Base-by-base conservation (phyloP, 2,888 invertebrate genomes). In the Cantharis rufa region DNA sequence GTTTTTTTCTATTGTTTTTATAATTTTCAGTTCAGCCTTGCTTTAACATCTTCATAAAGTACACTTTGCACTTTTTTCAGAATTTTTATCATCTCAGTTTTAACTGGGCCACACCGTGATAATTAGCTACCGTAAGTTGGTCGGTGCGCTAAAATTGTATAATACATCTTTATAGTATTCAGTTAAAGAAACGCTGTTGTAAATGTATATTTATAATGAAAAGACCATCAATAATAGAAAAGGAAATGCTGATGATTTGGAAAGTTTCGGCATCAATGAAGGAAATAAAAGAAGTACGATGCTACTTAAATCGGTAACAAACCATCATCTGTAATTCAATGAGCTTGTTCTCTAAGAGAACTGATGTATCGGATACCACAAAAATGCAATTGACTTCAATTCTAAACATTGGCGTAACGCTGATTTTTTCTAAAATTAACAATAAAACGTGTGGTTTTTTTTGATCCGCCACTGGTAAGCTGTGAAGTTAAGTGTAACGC, bases 401-500 rank as follows among this genome's bases (percentile, higher is more conserved):
- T 48, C 48, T n/a, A 9, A n/a, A 13, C 48, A 48, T 48, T 48
- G 48, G 48, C 48, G 48, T 5, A 48, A 7, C 5, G 2, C n/a
- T 48, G n/a, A 7, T n/a, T 32, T 4, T 32, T 32, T 32, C n/a
- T 2, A 7, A 48, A 48, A n/a, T 3, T 5, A n/a, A n/a, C n/a
- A 7, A 48, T 7, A 48, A 48, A 5, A n/a, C 48, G 48, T 48
- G 48, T 7, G 18, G 2, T 18, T 10, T 16, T 15, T 18, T 61
- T 48, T n/a, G 63, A 63, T 48, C 28, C 77, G 77, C 78, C 78
- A 69, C 78, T 78, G 78, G 62, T n/a, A 48, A 48, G 48, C n/a
- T 61, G 62, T 68, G 66, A 28, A 70, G 70, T 79, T 76, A 76
- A 69, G 72, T 78, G 74, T 71, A 71, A 74, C 74, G 48, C 66